Evolutionary conservation across 1,140 invertebrate genomes (phyloP).

Genomic region (Caenorhabditis elegans): WBcel235 BX284603.4:1554001-1554500

Average conservation of each 20-base stretch:
- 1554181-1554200: no score
- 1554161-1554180: no score
- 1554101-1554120: no score
- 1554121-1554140: no score
- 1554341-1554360: slow-evolving; percentile 35
- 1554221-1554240: slow-evolving; percentile 64
- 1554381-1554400: not conserved
- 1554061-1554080: no score
- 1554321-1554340: slow-evolving; percentile 45
- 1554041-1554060: no score
- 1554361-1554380: not conserved
- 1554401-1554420: not conserved
- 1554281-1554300: not conserved
- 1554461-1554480: no score
- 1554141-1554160: no score
- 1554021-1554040: no score
- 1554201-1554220: slow-evolving; percentile 59
- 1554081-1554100: not conserved
- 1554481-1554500: no score
- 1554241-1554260: slow-evolving; percentile 61
- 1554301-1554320: slow-evolving; percentile 29
- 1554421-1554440: not conserved
- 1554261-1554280: slow-evolving; percentile 44
- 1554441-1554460: no score
- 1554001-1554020: no score